Evolutionary conservation across 30 jellyfish, hydroid and myxozoan genomes (phyloP), one percentile per base, ranked within the genome.

Genomic region (Aurelia coerulea): DNA sequence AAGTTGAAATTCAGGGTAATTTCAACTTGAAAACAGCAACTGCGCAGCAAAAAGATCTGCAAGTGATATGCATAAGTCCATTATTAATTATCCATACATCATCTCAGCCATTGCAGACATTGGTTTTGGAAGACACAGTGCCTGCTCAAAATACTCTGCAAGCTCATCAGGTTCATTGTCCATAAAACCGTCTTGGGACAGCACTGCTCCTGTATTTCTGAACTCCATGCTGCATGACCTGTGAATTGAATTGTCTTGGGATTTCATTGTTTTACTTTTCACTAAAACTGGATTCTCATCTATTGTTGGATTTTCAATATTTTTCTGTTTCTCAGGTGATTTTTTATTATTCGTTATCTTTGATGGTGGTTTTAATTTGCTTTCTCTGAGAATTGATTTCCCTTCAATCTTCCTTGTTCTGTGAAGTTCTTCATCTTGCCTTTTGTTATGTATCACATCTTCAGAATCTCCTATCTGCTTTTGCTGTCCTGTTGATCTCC

Each of bases 101-200:
- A 94, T 94, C 74, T 94, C 99, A 5, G 99, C 99, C 99, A 94
- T 94, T 8, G 93, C 83, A n/a, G 99, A 94, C 99, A 94, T 94
- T 29, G 99, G 99, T 68, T 90, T 94, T n/a, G 99, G 99, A n/a
- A 94, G 60, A 85, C 58, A 84, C 67, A 94, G 56, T 33, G 85
- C 72, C 68, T 94, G 97, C 49, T 89, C 99, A 79, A 94, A 63
- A 65, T 94, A 94, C 35, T 90, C 93, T 2, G 99, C 99, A 32
- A 94, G 91, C 73, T 94, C 97, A 64, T 84, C 94, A 29, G 98
- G 94, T 34, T 84, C 78, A 37, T 89, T 86, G 66, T 93, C 91
- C 32, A 72, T 92, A 33, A 19, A 29, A 35, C 84, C 23, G 17
- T 83, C 83, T 53, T 70, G 92, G 50, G 64, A 56, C 33, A 46